Base-by-base conservation (phyloP, 1,140 invertebrate species). In the Zaprionus lachaisei region DNA sequence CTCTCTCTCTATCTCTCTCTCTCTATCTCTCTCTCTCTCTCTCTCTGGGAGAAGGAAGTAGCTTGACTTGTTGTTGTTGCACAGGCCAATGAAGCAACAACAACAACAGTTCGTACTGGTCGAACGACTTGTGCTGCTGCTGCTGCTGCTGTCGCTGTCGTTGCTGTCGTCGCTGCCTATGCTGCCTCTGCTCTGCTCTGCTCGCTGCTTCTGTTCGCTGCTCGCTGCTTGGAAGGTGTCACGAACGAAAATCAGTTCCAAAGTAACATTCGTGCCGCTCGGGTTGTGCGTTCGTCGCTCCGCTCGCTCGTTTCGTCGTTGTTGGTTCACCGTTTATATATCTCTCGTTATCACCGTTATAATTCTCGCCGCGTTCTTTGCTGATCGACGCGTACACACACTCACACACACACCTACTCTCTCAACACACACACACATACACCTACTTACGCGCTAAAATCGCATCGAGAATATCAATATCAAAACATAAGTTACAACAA, bases 191-290 rank as follows among this genome's bases (percentile, higher is more conserved):
- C 31, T 37, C 24, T 37, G 41, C 54, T 71, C 47, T 67, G 65
- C 55, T 71, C 70, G 61, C 68, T 41, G 51, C 63, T 77, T 68
- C 68, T 41, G 63, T 64, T 70, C 31, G 60, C 28, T 62, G 66
- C 57, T 54, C 34, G 51, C 63, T 77, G 75, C 67, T 51, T 51
- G 69, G 69, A 80, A 83, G 82, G 82, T 84, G 82, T 81, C 78
- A 80, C 81, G 82, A 80, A 80, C 61, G 68, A 73, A 85, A 81
- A 81, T 84, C 79, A 85, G 82, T 85, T 84, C 72, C 81, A 81
- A 83, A 85, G 81, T 84, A 84, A 81, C 83, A 79, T 85, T 85
- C 83, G 81, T 85, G 79, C 83, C 83, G 81, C 83, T 83, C 81
- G 81, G 83, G 70, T 85, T 79, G 81, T 85, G 72, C 76, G 83